These are phyloP conservation scores for Silurus asotus DNA, from an alignment of 2,113 vertebrate genomes.

Conservation along the genomic window DNA sequence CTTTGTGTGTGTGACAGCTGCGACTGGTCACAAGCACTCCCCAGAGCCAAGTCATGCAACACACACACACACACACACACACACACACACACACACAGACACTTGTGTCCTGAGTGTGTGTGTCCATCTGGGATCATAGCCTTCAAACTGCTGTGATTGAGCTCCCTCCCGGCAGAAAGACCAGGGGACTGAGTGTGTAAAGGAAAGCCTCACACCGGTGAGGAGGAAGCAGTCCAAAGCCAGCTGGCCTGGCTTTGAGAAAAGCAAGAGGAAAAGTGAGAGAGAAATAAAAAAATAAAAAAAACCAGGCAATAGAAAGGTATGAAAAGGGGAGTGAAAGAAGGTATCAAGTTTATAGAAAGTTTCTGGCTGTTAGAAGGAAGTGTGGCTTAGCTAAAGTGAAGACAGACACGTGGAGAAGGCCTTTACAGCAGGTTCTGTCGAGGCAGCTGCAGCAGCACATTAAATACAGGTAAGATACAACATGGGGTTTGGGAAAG, in stretches of 20 bases:
- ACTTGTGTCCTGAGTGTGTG: constrained; percentile 47
- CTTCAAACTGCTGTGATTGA: constrained; percentile 73
- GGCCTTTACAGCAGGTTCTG: constrained; percentile 67
- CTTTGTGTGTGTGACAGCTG: constrained; percentile 74
- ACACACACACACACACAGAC: not conserved
- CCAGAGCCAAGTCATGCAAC: constrained; percentile 67
- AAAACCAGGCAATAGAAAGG: constrained; percentile 31
- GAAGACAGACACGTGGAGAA: constrained; percentile 55
- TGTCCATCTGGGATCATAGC: constrained; percentile 75
- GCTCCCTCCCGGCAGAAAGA: constrained; percentile 74
- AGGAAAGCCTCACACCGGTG: constrained; percentile 74
- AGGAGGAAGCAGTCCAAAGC: constrained; percentile 73
- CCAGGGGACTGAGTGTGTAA: constrained; percentile 73
- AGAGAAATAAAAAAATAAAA: constrained; percentile 46
- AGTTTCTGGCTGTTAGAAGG: constrained; percentile 43
- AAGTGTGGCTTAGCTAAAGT: constrained; percentile 43
- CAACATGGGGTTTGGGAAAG: not conserved
- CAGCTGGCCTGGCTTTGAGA: constrained; percentile 80
- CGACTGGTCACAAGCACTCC: constrained; percentile 65
- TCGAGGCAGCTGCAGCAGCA: constrained; percentile 61
- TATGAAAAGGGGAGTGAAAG: constrained; percentile 31
- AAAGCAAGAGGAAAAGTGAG: constrained; percentile 56
- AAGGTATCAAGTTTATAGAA: constrained; percentile 53
- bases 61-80: constrained; percentile 60
- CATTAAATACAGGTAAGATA: constrained; percentile 73